Conservation (phyloP, 2,113 vertebrate species). For the Poeciliopsis occidentalis region DNA sequence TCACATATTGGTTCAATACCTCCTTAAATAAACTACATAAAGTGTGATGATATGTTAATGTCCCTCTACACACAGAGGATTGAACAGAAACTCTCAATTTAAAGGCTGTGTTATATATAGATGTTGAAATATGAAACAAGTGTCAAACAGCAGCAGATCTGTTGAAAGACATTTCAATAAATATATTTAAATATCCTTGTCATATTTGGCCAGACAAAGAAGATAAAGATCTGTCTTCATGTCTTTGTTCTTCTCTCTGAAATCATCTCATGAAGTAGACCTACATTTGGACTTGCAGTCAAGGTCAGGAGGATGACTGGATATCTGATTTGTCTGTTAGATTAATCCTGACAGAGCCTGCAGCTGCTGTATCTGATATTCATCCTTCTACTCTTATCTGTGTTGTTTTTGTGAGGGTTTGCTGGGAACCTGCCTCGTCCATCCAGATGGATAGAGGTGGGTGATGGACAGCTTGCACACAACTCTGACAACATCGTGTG, state of each 20-base stretch:
- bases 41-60: neutral
- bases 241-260: neutral
- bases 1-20: neutral
- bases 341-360: constrained; percentile 4
- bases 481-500: constrained; percentile 29
- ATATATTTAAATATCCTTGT: too few species aligned
- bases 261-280: constrained; percentile 10
- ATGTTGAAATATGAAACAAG: constrained; percentile 24
- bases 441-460: constrained; percentile 48
- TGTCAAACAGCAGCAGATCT: constrained; percentile 14
- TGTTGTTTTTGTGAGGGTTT: constrained; percentile 30
- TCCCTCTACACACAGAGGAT: neutral
- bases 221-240: neutral
- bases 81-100: neutral
- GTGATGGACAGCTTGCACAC: constrained; percentile 53
- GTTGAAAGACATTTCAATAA: constrained; percentile 11
- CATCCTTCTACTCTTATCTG: constrained; percentile 32
- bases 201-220: too few species aligned
- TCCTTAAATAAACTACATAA: neutral
- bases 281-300: constrained; percentile 18
- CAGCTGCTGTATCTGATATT: constrained; percentile 13
- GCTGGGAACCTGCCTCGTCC: constrained; percentile 36
- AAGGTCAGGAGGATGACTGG: constrained; percentile 39
- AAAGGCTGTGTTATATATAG: constrained; percentile 20
- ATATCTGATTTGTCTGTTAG: constrained; percentile 38